Conservation (phyloP, 2,113 vertebrate species). For the Rafetus swinhoei region DNA sequence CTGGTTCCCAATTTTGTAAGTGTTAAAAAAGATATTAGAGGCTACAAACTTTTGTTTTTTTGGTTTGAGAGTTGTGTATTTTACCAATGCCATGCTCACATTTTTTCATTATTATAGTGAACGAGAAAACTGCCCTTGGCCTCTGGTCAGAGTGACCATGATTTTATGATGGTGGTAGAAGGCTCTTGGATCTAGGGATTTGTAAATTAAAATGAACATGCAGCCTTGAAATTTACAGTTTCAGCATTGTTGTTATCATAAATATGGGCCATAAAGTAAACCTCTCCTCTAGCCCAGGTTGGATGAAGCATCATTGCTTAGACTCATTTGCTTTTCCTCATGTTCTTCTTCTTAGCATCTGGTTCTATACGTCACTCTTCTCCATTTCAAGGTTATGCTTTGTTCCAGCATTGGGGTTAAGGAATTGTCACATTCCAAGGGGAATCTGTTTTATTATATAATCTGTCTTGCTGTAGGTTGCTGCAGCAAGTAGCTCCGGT, state of each 20-base stretch:
- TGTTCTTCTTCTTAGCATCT: slow-evolving; percentile 29
- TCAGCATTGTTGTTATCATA: slow-evolving; percentile 55
- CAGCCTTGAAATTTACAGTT: slow-evolving; percentile 51
- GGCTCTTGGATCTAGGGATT: slow-evolving; percentile 16
- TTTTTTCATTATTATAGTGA: slow-evolving; percentile 21
- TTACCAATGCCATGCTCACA: background rate
- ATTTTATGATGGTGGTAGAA: slow-evolving; percentile 59
- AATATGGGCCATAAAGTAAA: slow-evolving; percentile 62
- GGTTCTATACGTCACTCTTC: slow-evolving; percentile 48
- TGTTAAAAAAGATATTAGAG: background rate
- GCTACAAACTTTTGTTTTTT: background rate
- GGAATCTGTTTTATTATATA: slow-evolving; percentile 57
- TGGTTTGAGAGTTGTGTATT: background rate
- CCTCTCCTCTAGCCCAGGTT: slow-evolving; percentile 35
- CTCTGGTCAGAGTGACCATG: slow-evolving; percentile 17
- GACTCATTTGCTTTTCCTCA: slow-evolving; percentile 30
- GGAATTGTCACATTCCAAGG: slow-evolving; percentile 62
- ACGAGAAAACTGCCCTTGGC: slow-evolving; percentile 5
- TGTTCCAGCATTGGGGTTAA: slow-evolving; percentile 41
- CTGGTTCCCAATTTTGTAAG: background rate
- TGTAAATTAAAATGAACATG: slow-evolving; percentile 54
- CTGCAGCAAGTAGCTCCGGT: slow-evolving; percentile 48
- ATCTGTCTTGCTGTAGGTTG: slow-evolving; percentile 61
- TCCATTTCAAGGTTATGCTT: slow-evolving; percentile 67
- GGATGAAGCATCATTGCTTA: background rate